Conservation (phyloP, 2,113 vertebrate genomes). For the Alethe castanea region DNA sequence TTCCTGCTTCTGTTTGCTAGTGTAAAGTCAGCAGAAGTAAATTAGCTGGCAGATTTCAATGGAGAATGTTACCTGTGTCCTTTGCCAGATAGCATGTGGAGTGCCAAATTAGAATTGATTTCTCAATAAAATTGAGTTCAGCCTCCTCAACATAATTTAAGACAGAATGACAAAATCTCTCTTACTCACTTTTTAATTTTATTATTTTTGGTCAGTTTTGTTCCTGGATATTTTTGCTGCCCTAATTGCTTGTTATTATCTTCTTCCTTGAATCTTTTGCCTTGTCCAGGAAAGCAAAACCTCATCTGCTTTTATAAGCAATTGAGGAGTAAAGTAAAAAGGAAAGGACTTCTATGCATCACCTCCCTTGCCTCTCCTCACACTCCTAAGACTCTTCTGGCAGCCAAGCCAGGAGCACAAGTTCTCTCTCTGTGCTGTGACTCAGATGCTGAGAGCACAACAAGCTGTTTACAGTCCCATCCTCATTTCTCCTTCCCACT, state of each 20-base stretch:
- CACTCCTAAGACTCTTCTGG: not conserved
- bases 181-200: conserved; percentile 62
- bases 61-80: conserved; percentile 63
- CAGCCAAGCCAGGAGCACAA: not conserved
- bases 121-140: conserved; percentile 80
- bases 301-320: conserved; percentile 9
- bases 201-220: conserved; percentile 67
- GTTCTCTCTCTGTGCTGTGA: not conserved
- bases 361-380: not conserved
- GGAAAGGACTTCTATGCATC: not conserved
- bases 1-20: conserved; percentile 61
- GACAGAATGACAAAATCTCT: conserved; percentile 70
- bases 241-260: conserved; percentile 27
- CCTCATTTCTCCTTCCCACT: conserved; percentile 38
- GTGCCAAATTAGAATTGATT: conserved; percentile 81
- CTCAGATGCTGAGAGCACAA: conserved; percentile 25
- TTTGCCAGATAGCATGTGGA: conserved; percentile 68
- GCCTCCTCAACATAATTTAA: conserved; percentile 69
- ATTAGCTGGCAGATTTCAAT: conserved; percentile 71
- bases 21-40: conserved; percentile 66
- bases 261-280: conserved; percentile 44
- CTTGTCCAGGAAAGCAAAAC: conserved; percentile 21
- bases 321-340: not conserved
- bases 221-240: conserved; percentile 63
- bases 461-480: conserved; percentile 18